Evolutionary conservation across 2,888 invertebrate genomes (phyloP).

Genomic region (Platycheirus rosarum): DNA sequence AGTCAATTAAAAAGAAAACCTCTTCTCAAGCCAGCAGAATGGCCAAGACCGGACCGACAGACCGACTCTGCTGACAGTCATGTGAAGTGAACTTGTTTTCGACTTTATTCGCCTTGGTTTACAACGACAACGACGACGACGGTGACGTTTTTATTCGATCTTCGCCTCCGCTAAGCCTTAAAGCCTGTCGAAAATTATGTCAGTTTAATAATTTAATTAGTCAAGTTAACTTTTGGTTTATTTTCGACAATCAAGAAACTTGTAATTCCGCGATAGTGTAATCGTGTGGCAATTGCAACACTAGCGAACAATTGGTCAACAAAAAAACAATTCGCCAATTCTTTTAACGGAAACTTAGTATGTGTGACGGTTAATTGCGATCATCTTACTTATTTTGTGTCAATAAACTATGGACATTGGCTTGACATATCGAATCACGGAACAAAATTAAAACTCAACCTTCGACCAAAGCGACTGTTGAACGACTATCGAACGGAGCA

Average conservation of each 20-base stretch:
- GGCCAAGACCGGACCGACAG: no score
- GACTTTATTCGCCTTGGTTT: conserved; percentile 29
- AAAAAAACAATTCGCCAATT: background rate
- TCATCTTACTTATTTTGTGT: conserved; percentile 3
- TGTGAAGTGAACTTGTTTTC: conserved; percentile 69
- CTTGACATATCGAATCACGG: conserved; percentile 11
- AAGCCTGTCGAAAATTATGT: conserved; percentile 24
- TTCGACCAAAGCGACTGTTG: conserved; percentile 19
- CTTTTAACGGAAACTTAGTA: background rate
- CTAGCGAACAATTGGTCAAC: background rate
- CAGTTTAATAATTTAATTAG: conserved; percentile 46
- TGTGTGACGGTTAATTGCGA: background rate
- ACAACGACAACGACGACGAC: conserved; percentile 4
- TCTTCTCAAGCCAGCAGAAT: conserved; percentile 7
- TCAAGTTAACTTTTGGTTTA: conserved; percentile 32
- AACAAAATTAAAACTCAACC: conserved; percentile 40
- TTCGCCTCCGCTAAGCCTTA: conserved; percentile 20
- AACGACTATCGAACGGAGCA: conserved; percentile 39
- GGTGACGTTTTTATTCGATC: conserved; percentile 33
- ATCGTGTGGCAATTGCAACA: conserved; percentile 22
- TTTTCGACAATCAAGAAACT: background rate
- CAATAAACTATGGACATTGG: background rate
- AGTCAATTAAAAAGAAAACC: conserved; percentile 49
- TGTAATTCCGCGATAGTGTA: background rate
- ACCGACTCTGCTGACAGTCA: conserved; percentile 50